phyloP scores from a whole-genome alignment of 2,113 vertebrate genomes.

The Stictonetta naevosa region DNA sequence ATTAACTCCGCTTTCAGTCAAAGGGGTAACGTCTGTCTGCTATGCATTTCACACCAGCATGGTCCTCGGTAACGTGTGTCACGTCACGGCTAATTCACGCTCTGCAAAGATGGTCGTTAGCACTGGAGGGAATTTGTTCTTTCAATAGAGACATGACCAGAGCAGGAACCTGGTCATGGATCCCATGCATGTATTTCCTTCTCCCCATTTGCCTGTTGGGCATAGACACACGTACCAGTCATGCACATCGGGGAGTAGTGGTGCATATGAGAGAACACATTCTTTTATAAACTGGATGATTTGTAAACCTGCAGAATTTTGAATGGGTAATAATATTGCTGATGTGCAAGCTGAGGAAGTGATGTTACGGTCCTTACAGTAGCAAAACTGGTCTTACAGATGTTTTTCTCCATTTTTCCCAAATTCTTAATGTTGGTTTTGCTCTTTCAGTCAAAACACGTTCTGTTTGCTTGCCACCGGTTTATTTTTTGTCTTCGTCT shows the following conservation, averaged over 20 bases:
- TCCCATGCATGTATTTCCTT: not conserved
- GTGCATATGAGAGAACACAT: not conserved
- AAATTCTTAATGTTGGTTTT: not conserved
- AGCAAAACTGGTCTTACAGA: not conserved
- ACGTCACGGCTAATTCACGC: not conserved
- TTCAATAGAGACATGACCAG: not conserved
- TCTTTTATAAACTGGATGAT: not conserved
- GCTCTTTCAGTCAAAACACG: not conserved
- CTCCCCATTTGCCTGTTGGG: not conserved
- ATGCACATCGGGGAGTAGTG: accelerated
- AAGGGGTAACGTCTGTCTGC: not conserved
- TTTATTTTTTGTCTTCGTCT: not conserved
- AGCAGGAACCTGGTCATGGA: not conserved
- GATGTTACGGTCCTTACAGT: not conserved
- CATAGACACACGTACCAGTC: accelerated
- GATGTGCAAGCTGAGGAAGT: not conserved
- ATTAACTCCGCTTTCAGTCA: not conserved
- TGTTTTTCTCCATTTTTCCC: not conserved
- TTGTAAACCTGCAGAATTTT: not conserved
- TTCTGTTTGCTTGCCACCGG: not conserved
- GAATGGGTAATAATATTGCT: not conserved
- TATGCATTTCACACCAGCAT: not conserved
- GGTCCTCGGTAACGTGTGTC: not conserved
- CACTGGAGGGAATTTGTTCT: not conserved
- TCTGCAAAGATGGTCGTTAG: not conserved